phyloP scores from a whole-genome alignment of 2,113 vertebrate genomes.

The Peromyscus maniculatus region DNA sequence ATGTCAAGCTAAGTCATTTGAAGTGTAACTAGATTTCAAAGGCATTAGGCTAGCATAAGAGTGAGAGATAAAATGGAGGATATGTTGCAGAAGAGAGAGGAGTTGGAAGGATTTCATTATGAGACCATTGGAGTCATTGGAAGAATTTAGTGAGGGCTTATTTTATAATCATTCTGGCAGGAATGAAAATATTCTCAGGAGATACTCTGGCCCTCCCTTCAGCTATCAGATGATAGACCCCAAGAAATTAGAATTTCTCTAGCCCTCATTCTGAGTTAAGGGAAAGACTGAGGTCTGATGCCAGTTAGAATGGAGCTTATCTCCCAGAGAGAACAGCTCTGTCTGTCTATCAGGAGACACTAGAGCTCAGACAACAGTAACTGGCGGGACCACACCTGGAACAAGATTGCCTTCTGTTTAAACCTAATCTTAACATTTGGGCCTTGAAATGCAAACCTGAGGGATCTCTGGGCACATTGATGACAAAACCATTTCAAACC shows the following conservation, averaged over 20 bases:
- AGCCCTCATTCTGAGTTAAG: background rate
- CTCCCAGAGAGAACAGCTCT: background rate
- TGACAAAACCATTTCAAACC: background rate
- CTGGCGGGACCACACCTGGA: too few species aligned
- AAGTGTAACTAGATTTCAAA: conserved; percentile 41
- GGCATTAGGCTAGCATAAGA: conserved; percentile 2
- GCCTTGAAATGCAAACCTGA: background rate
- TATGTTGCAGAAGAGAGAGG: background rate
- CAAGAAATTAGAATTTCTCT: background rate
- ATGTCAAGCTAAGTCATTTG: conserved; percentile 49
- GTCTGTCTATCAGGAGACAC: too few species aligned
- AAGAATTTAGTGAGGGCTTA: conserved; percentile 1
- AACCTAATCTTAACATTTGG: background rate
- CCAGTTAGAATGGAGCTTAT: background rate
- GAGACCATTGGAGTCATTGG: background rate
- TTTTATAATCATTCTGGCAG: background rate
- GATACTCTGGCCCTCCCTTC: background rate
- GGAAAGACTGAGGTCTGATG: background rate
- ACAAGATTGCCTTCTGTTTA: background rate
- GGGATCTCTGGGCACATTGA: background rate
- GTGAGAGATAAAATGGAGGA: conserved; percentile 21
- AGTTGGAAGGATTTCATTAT: background rate
- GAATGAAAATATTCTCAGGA: background rate
- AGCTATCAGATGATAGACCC: background rate
- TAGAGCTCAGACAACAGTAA: background rate